Conservation (phyloP, 1,140 invertebrate species). For the Venturia canescens region DNA sequence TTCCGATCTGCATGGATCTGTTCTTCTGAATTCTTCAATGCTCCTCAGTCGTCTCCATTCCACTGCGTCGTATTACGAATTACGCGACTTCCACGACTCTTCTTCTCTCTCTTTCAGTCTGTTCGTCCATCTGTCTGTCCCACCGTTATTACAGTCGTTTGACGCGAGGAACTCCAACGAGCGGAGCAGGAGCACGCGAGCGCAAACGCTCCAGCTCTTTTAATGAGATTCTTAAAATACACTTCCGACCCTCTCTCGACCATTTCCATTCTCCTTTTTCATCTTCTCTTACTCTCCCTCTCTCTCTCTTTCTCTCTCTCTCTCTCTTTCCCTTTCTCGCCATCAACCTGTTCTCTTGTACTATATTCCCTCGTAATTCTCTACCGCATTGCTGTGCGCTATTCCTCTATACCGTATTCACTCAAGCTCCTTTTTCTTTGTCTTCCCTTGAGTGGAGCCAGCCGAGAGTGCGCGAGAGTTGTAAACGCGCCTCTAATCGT, state of each 20-base stretch:
- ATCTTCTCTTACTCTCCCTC: neutral
- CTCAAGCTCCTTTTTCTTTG: slow-evolving; percentile 33
- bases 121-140: slow-evolving; percentile 29
- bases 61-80: slow-evolving; percentile 43
- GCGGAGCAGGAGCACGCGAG: slow-evolving; percentile 16
- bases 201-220: slow-evolving; percentile 44
- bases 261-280: slow-evolving; percentile 34
- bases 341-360: slow-evolving; percentile 17
- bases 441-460: slow-evolving; percentile 23
- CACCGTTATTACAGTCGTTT: slow-evolving; percentile 18
- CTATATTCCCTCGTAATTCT: slow-evolving; percentile 10
- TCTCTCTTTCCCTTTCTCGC: neutral
- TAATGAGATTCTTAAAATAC: slow-evolving; percentile 65
- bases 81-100: slow-evolving; percentile 37
- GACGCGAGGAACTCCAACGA: slow-evolving; percentile 19
- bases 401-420: neutral
- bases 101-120: neutral
- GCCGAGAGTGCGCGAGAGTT: slow-evolving; percentile 34
- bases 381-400: neutral
- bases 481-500: slow-evolving; percentile 42
- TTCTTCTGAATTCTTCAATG: slow-evolving; percentile 19
- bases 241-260: slow-evolving; percentile 30
- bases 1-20: neutral
- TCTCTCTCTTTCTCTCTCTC: neutral
- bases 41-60: neutral